phyloP scores from a whole-genome alignment of 2,113 vertebrate genomes.

The Sardina pilchardus region DNA sequence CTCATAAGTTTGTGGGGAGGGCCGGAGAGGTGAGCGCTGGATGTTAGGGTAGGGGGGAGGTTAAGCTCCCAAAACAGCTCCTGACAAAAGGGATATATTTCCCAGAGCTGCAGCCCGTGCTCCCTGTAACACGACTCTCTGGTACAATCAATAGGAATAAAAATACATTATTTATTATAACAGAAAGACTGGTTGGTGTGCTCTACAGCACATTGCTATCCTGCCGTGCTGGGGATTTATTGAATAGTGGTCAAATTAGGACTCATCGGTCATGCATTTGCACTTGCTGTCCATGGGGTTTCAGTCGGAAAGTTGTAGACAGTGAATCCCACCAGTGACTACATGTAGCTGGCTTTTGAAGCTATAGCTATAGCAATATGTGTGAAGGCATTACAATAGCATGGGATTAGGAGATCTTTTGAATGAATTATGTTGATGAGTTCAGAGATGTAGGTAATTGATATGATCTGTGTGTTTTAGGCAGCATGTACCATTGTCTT shows the following conservation, averaged over 20 bases:
- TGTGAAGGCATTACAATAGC: background rate
- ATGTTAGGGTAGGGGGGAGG: background rate
- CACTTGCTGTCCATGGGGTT: background rate
- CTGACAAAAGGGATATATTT: background rate
- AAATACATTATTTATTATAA: background rate
- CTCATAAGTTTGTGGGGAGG: slow-evolving; percentile 4
- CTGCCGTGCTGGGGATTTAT: background rate
- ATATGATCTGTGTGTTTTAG: too few species aligned
- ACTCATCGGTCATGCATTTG: background rate
- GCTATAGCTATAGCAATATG: background rate
- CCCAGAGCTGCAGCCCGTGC: background rate
- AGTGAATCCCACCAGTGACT: background rate
- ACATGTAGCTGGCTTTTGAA: background rate
- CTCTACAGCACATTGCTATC: background rate
- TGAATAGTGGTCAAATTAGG: background rate
- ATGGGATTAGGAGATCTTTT: too few species aligned
- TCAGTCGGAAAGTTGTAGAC: background rate
- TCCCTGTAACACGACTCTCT: background rate
- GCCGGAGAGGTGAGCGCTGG: background rate
- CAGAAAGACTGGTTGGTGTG: background rate
- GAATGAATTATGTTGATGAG: too few species aligned
- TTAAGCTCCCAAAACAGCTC: background rate
- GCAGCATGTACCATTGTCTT: background rate
- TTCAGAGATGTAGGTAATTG: too few species aligned
- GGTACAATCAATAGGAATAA: background rate